Evolutionary conservation across 2,113 vertebrate species (phyloP), one percentile per base, ranked within the genome.

Genomic region (Ceyx melanurus): DNA sequence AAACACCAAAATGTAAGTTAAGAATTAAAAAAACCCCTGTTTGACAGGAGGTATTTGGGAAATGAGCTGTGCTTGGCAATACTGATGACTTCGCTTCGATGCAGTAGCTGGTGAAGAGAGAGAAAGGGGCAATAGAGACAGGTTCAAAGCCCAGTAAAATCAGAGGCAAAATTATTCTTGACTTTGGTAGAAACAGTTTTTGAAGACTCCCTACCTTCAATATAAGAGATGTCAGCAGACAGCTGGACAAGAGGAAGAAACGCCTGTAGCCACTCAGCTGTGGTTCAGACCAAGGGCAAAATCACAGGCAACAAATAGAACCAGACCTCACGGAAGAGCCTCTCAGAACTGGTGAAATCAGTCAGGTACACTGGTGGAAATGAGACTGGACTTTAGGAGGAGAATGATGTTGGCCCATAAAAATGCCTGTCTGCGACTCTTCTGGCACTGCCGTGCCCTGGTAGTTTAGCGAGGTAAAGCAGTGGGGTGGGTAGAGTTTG

Each of bases 1-100:
- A 88, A 92, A 54, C 15, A 67, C 78, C 72, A 29, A 94, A 87
- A 87, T 67, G 76, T 93, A 94, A 93, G 91, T 88, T 74, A 88
- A 82, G 78, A 82, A 88, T 93, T 11, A 5, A 74, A 50, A 50
- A 46, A 46, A 46, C 3, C 17, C 31, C 68, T 89, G 64, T 92
- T 88, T 93, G 68, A 72, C 72, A 50, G 75, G 94, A 77, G 48
- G n/a, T 88, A 61, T 60, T 73, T 94, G 87, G 57, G 64, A 94
- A 91, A 61, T 37, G 43, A 77, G 51, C 71, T 82, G 2, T 18
- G n/a, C 56, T 76, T 28, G 73, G 46, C 58, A 66, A 37, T 82
- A 62, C 51, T 89, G 48, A 45, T 85, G 64, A 56, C 22, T 86
- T 68, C 46, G 13, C 50, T 78, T 88, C 62, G 74, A 0, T 4